phyloP scores from a whole-genome alignment of 2,888 invertebrate genomes.

The Scaeva pyrastri region DNA sequence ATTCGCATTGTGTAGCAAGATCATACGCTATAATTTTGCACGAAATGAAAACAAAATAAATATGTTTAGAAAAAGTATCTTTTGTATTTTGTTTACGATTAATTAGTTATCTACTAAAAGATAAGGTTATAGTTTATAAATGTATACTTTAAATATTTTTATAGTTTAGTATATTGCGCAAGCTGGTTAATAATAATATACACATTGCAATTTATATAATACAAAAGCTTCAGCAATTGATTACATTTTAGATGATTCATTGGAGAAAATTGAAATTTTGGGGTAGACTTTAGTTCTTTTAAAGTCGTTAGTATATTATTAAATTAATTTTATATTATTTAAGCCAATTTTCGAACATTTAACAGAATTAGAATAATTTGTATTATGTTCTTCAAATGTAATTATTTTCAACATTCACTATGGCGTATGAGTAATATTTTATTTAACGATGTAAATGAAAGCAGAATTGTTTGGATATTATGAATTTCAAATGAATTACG shows the following conservation, averaged over 20 bases:
- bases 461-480: not conserved
- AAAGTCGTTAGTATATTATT: no score
- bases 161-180: not conserved
- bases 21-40: conserved; percentile 87
- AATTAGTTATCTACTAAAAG: not conserved
- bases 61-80: not conserved
- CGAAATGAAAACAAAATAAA: not conserved
- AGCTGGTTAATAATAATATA: not conserved
- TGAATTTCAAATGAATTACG: conserved; percentile 45
- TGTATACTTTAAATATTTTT: not conserved
- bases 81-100: not conserved
- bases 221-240: no score
- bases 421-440: conserved; percentile 33
- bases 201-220: not conserved
- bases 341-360: no score
- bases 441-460: not conserved
- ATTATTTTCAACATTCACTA: no score
- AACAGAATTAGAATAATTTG: not conserved
- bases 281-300: no score
- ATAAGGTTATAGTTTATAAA: not conserved
- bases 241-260: no score
- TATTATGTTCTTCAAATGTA: not conserved
- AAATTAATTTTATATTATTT: no score
- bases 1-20: conserved; percentile 92
- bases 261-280: no score